Evolutionary conservation across 2,113 vertebrate species (phyloP).

Genomic region (Trochalopteron elliotii): DNA sequence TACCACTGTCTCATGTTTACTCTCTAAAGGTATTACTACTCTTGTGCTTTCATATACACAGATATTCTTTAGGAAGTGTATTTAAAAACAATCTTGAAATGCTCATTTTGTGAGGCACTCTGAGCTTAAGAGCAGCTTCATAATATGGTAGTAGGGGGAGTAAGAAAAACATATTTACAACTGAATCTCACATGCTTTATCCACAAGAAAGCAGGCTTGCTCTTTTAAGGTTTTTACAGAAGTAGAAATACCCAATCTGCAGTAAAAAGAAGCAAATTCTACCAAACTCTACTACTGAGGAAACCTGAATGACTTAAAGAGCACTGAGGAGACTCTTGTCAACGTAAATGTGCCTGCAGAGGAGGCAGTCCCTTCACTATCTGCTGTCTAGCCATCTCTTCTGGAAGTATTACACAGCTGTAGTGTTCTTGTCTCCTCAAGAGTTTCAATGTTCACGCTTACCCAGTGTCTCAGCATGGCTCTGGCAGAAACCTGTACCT

Average conservation of each 20-base stretch:
- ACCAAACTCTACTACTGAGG: neutral
- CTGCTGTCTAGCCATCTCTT: neutral
- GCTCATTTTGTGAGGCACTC: neutral
- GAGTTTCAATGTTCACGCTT: fast-evolving
- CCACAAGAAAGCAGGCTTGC: neutral
- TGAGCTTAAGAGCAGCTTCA: neutral
- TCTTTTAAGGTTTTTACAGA: neutral
- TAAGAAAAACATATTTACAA: neutral
- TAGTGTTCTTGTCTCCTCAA: neutral
- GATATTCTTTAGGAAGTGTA: neutral
- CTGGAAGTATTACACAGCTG: neutral
- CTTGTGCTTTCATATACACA: neutral
- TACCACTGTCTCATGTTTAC: neutral
- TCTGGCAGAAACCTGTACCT: neutral
- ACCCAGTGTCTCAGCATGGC: neutral
- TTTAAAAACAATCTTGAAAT: neutral
- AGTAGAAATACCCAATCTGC: neutral
- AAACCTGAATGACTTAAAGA: neutral
- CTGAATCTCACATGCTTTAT: neutral
- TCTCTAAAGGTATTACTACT: neutral
- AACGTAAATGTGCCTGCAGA: neutral
- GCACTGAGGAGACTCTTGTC: neutral
- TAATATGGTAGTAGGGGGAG: neutral
- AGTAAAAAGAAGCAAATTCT: neutral
- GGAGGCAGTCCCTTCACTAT: neutral